Percentiles rank a stretch among this genome's conserved stretches.
phyloP scores from a whole-genome alignment of 2,797 vertebrate genomes.

The Alexandromys oeconomus region DNA sequence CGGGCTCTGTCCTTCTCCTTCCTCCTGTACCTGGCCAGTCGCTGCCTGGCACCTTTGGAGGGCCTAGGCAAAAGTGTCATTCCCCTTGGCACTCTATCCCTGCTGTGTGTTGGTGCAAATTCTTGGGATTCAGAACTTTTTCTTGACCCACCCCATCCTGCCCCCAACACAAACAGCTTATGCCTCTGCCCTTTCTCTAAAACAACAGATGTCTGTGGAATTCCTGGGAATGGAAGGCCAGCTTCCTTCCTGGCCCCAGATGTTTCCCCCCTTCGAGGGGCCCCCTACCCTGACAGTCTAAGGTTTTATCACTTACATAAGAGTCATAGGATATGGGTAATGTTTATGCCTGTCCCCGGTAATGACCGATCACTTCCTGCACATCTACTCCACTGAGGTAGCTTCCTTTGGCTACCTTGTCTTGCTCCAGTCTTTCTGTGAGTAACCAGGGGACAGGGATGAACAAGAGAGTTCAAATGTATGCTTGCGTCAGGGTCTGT shows the following conservation, averaged over 20 bases:
- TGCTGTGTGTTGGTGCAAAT: background rate
- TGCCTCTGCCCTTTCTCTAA: background rate
- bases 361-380: constrained; percentile 25
- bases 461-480: background rate
- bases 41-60: background rate
- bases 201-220: background rate
- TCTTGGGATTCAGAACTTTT: background rate
- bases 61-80: background rate
- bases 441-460: background rate
- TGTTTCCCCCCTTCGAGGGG: background rate
- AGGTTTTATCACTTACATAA: background rate
- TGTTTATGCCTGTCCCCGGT: background rate
- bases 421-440: background rate
- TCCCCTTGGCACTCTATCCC: background rate
- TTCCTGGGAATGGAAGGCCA: background rate
- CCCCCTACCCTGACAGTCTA: background rate
- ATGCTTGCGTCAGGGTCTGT: background rate
- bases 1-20: background rate
- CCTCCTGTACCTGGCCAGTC: background rate
- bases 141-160: background rate
- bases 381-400: background rate
- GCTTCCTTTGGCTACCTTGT: background rate
- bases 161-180: background rate
- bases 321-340: background rate
- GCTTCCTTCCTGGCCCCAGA: background rate